phyloP scores from a whole-genome alignment of 2,888 invertebrate genomes.

The Masnerella sp. region DNA sequence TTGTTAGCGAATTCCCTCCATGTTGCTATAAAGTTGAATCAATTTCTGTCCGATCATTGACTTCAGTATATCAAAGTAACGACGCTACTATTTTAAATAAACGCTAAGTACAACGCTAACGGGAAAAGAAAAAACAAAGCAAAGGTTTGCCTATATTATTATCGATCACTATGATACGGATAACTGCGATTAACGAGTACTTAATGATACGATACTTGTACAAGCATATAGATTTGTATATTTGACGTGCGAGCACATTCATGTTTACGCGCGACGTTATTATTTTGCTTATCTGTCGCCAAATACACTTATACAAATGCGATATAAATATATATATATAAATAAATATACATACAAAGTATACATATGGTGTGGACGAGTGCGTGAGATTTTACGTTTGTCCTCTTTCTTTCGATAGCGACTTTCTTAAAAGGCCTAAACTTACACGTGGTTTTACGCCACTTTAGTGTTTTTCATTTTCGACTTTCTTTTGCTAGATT shows the following conservation, averaged over 20 bases:
- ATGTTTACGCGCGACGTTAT: conserved; percentile 71
- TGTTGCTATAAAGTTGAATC: conserved; percentile 70
- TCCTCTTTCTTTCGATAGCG: conserved; percentile 15
- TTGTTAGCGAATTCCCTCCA: conserved; percentile 78
- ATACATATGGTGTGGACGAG: conserved; percentile 29
- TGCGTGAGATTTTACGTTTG: conserved; percentile 68
- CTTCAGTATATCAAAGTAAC: conserved; percentile 68
- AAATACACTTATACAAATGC: conserved; percentile 59
- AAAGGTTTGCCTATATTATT: conserved; percentile 56
- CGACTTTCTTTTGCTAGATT: too few species aligned
- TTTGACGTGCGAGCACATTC: conserved; percentile 71
- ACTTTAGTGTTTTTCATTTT: too few species aligned
- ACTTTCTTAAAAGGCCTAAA: neutral
- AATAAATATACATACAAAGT: conserved; percentile 17
- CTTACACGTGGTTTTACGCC: too few species aligned
- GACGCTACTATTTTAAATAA: conserved; percentile 76
- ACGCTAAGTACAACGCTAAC: conserved; percentile 72
- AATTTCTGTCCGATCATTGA: conserved; percentile 75
- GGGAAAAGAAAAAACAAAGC: conserved; percentile 16
- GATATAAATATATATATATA: conserved; percentile 41
- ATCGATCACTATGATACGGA: conserved; percentile 38
- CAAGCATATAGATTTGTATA: conserved; percentile 73
- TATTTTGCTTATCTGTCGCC: conserved; percentile 66
- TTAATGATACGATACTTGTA: conserved; percentile 61
- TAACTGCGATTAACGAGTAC: conserved; percentile 66